Evolutionary conservation across 2,113 vertebrate species (phyloP), one percentile per base, ranked within the genome.

Genomic region (Otis tarda): DNA sequence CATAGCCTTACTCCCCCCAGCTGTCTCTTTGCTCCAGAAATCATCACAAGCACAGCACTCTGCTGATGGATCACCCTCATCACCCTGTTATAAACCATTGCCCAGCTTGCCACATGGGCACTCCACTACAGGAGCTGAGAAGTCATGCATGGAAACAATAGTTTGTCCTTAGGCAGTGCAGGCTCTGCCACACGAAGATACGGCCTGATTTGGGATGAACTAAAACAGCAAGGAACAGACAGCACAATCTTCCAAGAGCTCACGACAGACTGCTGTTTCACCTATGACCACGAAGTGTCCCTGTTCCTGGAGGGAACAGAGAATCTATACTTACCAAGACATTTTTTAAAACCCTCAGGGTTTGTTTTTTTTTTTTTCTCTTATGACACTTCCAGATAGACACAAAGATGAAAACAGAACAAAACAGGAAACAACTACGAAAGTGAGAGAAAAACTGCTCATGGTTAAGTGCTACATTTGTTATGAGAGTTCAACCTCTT

Each of bases 351-450:
- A 75, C 35, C 6, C 45, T 90, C 35, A 20, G 55, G 16, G 13
- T 15, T 27, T 43, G 41, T 16, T 43, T 16, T 43, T 43, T 39
- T 63, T 35, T 82, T 88, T 68, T 55, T 57, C 16, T 55, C 78
- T 93, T 80, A 65, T 69, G 63, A 91, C 56, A 84, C 35, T 92
- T 94, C 43, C 73, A 96, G 35, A 84, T 55, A 84, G 37, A 56
- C 14, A 76, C 16, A 70, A 87, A 91, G 56, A 89, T 50, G 57
- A 94, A 85, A 83, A 83, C 49, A 67, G 50, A 90, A 89, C 47
- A 95, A 90, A 93, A 93, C 87, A 96, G 84, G 94, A 94, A 94
- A 89, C 5, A 1, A 87, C 45, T 78, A 87, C 35, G 91, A 81
- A 91, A 81, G 71, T 45, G 53, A 68, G 75, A 94, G 59, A 88